Percentiles rank a stretch among this genome's conserved stretches.
phyloP scores from a whole-genome alignment of 1,140 invertebrate genomes.

The Drosophila navojoa region DNA sequence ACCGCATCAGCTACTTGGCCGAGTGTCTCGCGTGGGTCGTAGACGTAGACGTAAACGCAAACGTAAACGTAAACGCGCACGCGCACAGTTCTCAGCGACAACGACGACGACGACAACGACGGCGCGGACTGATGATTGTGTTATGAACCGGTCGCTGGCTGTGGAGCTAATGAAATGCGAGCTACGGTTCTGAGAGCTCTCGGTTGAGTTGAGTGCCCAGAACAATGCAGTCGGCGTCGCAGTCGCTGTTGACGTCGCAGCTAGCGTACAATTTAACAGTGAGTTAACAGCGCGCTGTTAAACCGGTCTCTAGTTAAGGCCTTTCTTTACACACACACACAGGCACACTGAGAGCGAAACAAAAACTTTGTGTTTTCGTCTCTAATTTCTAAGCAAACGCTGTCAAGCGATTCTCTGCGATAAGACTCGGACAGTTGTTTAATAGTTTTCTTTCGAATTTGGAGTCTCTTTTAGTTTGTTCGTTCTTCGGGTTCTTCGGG shows the following conservation, averaged over 20 bases:
- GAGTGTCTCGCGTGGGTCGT: slow-evolving; percentile 44
- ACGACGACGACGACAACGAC: too few species aligned
- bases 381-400: slow-evolving; percentile 81
- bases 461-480: slow-evolving; percentile 30
- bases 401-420: slow-evolving; percentile 58
- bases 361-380: slow-evolving; percentile 74
- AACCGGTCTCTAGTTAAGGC: slow-evolving; percentile 51
- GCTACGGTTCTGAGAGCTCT: slow-evolving; percentile 60
- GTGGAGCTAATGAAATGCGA: slow-evolving; percentile 76
- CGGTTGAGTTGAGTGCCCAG: slow-evolving; percentile 68
- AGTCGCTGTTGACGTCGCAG: slow-evolving; percentile 5
- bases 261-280: slow-evolving; percentile 44
- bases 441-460: slow-evolving; percentile 81
- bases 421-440: slow-evolving; percentile 74
- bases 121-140: slow-evolving; percentile 25
- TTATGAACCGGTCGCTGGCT: slow-evolving; percentile 70
- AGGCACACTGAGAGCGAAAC: not conserved
- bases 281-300: slow-evolving; percentile 67
- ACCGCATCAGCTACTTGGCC: slow-evolving; percentile 11
- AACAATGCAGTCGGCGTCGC: slow-evolving; percentile 40
- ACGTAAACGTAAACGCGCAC: slow-evolving; percentile 61
- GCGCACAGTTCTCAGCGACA: slow-evolving; percentile 53
- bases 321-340: slow-evolving; percentile 33
- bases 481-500: slow-evolving; percentile 32
- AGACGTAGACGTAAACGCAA: slow-evolving; percentile 40